Percentiles rank a stretch among this genome's conserved stretches.
These are phyloP conservation scores for Steinernema feltiae DNA, from an alignment of 1,140 invertebrate species.

Conservation along the genomic window DNA sequence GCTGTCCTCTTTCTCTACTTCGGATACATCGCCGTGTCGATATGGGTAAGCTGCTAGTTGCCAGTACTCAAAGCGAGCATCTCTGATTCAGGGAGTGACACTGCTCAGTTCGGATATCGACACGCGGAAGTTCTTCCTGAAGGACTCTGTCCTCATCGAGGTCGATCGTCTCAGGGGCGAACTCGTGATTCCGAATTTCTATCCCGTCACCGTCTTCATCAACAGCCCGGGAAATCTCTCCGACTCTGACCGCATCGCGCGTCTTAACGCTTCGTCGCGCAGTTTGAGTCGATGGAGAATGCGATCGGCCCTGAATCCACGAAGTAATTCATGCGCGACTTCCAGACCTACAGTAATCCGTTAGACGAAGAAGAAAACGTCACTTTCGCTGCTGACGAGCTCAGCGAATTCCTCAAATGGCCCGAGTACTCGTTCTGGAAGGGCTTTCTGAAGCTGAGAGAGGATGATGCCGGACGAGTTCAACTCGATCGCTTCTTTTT, in stretches of 20 bases:
- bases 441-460: conserved; percentile 11
- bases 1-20: conserved; percentile 16
- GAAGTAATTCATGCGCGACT: conserved; percentile 23
- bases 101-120: conserved; percentile 14
- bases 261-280: conserved; percentile 16
- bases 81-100: conserved; percentile 7
- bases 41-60: background rate
- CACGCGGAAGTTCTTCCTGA: conserved; percentile 24
- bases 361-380: background rate
- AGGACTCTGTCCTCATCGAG: conserved; percentile 25
- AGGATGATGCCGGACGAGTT: background rate
- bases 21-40: conserved; percentile 8
- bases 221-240: conserved; percentile 26
- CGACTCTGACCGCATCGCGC: conserved; percentile 10
- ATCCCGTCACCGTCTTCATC: conserved; percentile 16
- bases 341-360: background rate
- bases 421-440: conserved; percentile 28
- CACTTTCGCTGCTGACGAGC: background rate
- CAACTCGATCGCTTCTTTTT: conserved; percentile 27
- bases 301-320: conserved; percentile 16
- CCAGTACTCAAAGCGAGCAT: background rate
- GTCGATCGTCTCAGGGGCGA: conserved; percentile 18
- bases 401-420: conserved; percentile 23
- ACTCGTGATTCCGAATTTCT: conserved; percentile 16
- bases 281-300: conserved; percentile 22